Evolutionary conservation across 1,140 invertebrate species (phyloP).

Genomic region (Ridgeia piscesae): DNA sequence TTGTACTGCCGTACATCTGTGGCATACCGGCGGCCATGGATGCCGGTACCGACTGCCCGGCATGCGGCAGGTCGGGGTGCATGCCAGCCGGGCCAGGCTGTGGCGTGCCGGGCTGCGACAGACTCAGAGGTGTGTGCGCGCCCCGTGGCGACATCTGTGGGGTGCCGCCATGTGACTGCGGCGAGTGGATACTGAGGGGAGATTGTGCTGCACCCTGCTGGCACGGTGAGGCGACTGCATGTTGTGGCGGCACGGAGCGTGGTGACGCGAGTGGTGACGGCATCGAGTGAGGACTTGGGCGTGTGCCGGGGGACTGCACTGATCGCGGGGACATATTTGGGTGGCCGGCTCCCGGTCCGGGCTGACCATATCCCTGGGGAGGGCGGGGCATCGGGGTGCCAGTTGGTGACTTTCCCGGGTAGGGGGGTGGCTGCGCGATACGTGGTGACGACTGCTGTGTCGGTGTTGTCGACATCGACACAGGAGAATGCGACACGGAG

Average conservation of each 20-base stretch:
- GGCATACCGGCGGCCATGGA: background rate
- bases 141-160: conserved; percentile 25
- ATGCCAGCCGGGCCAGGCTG: background rate
- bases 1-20: background rate
- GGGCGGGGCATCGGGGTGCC: conserved; percentile 33
- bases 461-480: background rate
- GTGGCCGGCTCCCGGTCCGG: conserved; percentile 43
- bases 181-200: background rate
- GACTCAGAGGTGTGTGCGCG: background rate
- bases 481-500: background rate
- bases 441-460: background rate
- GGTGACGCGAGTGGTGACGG: conserved; percentile 22
- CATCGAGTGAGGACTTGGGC: conserved; percentile 35
- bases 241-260: background rate
- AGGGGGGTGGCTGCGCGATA: background rate
- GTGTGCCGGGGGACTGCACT: conserved; percentile 37
- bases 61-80: background rate
- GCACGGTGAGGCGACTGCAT: conserved; percentile 25
- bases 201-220: conserved; percentile 34
- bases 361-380: conserved; percentile 42
- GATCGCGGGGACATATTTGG: conserved; percentile 41
- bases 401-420: conserved; percentile 25
- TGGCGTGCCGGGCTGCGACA: background rate
- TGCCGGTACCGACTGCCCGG: background rate
- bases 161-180: conserved; percentile 11